Base-by-base conservation (phyloP, 1,140 invertebrate genomes). In the Orchesella cincta region DNA sequence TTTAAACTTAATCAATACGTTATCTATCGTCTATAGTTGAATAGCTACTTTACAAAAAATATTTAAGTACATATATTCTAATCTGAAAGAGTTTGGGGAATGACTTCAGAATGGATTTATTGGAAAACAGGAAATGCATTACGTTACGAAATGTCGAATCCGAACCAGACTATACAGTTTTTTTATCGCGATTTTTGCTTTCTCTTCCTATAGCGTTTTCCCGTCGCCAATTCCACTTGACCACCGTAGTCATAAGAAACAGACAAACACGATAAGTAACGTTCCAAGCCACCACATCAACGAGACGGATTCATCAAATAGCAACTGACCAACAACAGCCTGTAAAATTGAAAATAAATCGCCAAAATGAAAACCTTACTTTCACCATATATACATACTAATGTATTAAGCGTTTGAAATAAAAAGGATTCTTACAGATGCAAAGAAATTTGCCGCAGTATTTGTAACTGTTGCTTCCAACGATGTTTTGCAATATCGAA, bases 401-500 rank as follows among this genome's bases (percentile, higher is more conserved):
- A 16, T 71, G 29, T 34, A 82, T 70, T 54, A 23, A 16, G 23
- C 26, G 28, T 28, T 76, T n/a, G n/a, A 71, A 29, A 18, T n/a
- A 2, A 33, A 75, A 31, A 35, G 35, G 73, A 28, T 35, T 80
- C 83, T 82, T 82, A 87, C 86, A n/a, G 86, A 84, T 51, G 85
- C 83, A 29, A 86, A 83, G 76, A 87, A 87, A 82, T 87, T 87
- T 3, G 86, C 85, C 54, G 85, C 86, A 35, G 85, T 85, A 77
- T 86, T 87, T 20, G 84, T 85, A 0, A 86, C 83, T 31, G 86
- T 85, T 1, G 86, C 86, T 80, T 86, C 85, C 20, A 87, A 67
- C 8, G 85, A 85, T 35, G 86, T 85, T 18, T 83, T 79, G 76
- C 84, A 85, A 35, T 79, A 79, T 28, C 84, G 81, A 28, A 87